Evolutionary conservation across 1,140 invertebrate species (phyloP).

Genomic region (Akabosia matsudoensis): DNA sequence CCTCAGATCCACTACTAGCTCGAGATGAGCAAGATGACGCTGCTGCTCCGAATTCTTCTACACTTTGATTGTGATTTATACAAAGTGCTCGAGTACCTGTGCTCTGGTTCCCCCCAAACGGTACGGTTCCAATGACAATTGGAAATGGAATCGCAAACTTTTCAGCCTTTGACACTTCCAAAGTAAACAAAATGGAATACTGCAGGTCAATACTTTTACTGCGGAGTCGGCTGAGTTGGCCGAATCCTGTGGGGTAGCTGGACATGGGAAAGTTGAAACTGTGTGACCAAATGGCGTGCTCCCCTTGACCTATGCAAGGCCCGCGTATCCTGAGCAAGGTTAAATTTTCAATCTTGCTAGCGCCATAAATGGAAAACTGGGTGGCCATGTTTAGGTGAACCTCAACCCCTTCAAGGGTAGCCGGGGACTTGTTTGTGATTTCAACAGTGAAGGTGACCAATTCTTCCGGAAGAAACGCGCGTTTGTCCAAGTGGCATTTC

Average conservation of each 20-base stretch:
- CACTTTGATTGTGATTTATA: background rate
- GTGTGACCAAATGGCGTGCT: slow-evolving; percentile 3
- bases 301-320: slow-evolving; percentile 2
- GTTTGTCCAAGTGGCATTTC: background rate
- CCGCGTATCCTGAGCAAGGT: background rate
- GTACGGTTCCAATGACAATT: slow-evolving; percentile 18
- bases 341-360: background rate
- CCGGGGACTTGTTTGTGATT: background rate
- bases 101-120: background rate
- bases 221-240: background rate
- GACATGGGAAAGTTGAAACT: background rate
- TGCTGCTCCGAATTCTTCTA: background rate
- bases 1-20: background rate
- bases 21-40: background rate
- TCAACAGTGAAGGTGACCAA: slow-evolving; percentile 3
- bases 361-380: background rate
- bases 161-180: slow-evolving; percentile 10
- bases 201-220: slow-evolving; percentile 5
- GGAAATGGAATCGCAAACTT: slow-evolving; percentile 16
- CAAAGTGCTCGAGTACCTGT: background rate
- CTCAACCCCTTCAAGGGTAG: background rate
- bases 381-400: background rate
- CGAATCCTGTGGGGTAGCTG: background rate
- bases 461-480: slow-evolving; percentile 16
- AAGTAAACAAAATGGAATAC: background rate